phyloP scores from a whole-genome alignment of 2,797 vertebrate genomes.

The Gallirallus australis region DNA sequence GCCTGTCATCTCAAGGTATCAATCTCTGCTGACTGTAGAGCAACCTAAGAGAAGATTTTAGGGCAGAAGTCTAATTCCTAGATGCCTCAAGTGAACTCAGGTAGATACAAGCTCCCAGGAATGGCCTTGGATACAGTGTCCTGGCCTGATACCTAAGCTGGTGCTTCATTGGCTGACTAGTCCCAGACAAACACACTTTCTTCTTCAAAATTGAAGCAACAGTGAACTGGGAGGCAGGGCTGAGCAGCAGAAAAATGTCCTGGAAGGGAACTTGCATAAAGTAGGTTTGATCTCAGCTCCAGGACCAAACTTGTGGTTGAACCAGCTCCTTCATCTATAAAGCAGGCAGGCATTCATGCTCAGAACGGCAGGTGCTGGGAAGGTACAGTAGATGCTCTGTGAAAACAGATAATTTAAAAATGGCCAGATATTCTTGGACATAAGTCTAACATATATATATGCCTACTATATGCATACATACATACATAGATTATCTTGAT shows the following conservation, averaged over 20 bases:
- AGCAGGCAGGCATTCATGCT: neutral
- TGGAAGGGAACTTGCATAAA: neutral
- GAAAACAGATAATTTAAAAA: neutral
- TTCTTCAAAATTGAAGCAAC: neutral
- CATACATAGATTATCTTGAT: neutral
- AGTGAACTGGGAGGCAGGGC: neutral
- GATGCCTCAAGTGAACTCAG: neutral
- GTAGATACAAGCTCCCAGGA: neutral
- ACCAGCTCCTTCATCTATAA: neutral
- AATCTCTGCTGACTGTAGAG: neutral
- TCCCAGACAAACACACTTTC: neutral
- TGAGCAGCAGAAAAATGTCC: neutral
- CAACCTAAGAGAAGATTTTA: neutral
- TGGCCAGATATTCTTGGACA: neutral
- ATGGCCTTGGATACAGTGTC: neutral
- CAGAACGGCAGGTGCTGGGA: neutral
- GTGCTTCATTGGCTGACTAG: neutral
- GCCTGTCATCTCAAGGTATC: neutral
- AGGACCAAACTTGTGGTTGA: neutral
- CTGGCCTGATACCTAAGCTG: neutral
- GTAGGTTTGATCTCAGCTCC: neutral
- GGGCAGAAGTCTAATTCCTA: neutral
- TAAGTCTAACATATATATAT: neutral
- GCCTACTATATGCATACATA: neutral
- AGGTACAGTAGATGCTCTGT: neutral